Base-by-base conservation (phyloP, 2,113 vertebrate genomes). In the Cettia cetti region DNA sequence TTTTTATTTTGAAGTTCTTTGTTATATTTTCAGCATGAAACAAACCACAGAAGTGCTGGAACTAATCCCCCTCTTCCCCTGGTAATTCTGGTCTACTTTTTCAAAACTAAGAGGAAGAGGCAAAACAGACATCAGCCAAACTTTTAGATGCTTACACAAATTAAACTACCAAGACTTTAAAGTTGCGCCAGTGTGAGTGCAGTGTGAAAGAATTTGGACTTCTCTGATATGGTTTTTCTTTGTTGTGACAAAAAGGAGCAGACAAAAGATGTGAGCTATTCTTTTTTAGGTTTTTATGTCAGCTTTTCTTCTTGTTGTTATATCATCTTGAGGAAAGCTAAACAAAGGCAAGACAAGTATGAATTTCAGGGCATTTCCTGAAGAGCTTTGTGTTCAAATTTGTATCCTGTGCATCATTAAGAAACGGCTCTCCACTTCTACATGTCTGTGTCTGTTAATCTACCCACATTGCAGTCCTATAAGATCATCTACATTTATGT, bases 401-500 rank as follows among this genome's bases (percentile, higher is more conserved):
- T 89, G 54, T 65, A 92, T 89, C 40, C 61, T 82, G 42, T 84
- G 49, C 79, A 80, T 92, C 79, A 84, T 83, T 79, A 70, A 28
- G 61, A 52, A 91, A 71, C 49, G 63, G 54, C 47, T 92, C 92
- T 71, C 57, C 59, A 49, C 30, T 81, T 93, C 74, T 49, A 30
- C 35, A 13, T 53, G 74, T 77, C 71, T 85, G 60, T 50, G 84
- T 87, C 84, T 96, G 82, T 77, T 88, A 94, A 90, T 54, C 89
- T 91, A 90, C 94, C 77, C 94, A 95, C 89, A 89, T 0, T 90
- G 68, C 89, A 92, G 64, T 80, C 82, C 80, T 66, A 0, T 79
- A 94, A 94, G 75, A 77, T 96, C 79, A 93, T 59, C 77, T 37
- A 89, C 85, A 78, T 83, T 96, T 83, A 90, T 89, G 78, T 78